phyloP scores from a whole-genome alignment of 1,140 invertebrate genomes.

The Notospermus geniculatus region DNA sequence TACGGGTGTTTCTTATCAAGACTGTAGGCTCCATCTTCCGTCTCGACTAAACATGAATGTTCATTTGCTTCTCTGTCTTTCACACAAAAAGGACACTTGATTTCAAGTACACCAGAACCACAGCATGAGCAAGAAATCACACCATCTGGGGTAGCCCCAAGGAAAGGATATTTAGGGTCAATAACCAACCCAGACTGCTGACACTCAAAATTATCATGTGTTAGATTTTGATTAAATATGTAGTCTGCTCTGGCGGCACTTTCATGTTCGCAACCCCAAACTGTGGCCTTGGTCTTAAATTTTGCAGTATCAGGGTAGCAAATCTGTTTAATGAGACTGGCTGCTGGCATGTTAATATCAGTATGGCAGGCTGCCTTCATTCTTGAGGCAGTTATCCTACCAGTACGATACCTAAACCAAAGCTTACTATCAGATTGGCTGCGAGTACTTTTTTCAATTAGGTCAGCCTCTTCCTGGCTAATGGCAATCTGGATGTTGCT shows the following conservation, averaged over 20 bases:
- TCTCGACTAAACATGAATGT: background rate
- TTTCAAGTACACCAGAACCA: constrained; percentile 20
- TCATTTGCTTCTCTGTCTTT: background rate
- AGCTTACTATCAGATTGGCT: background rate
- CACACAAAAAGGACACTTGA: constrained; percentile 17
- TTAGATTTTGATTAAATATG: background rate
- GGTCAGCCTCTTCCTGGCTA: background rate
- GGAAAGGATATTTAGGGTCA: constrained; percentile 12
- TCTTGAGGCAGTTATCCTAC: constrained; percentile 1
- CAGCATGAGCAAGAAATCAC: constrained; percentile 17
- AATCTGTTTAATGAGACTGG: background rate
- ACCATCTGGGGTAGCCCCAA: constrained; percentile 16
- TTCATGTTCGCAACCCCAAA: constrained; percentile 7
- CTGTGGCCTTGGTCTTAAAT: background rate
- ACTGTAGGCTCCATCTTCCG: background rate
- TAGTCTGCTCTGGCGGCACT: background rate
- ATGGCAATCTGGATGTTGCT: constrained; percentile 1
- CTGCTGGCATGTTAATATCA: background rate
- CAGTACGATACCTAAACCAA: constrained; percentile 4
- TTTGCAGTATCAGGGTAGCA: constrained; percentile 6
- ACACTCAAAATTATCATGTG: background rate
- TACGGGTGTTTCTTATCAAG: background rate
- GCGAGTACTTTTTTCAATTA: constrained; percentile 1
- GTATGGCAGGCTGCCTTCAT: background rate
- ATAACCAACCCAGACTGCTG: constrained; percentile 9